Percentiles rank a stretch among this genome's conserved stretches.
Conservation (phyloP, 1,140 invertebrate genomes). For the Drosophila pseudoobscura region DNA sequence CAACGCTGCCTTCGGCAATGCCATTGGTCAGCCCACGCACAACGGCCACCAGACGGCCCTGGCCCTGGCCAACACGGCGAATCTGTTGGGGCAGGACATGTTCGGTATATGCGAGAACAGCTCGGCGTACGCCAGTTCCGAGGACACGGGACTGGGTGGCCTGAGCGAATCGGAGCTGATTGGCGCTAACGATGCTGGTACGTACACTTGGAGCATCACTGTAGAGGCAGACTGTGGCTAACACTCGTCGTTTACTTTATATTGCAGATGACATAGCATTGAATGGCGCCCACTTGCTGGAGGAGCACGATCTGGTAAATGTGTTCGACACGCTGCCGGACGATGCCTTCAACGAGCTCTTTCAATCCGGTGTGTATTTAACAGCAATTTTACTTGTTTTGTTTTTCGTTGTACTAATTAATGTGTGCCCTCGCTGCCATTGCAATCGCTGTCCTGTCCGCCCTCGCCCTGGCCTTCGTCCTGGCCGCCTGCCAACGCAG, state of each 20-base stretch:
- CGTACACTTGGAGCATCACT: slow-evolving; percentile 14
- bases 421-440: slow-evolving; percentile 59
- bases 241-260: slow-evolving; percentile 1
- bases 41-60: slow-evolving; percentile 1
- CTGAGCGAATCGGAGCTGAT: slow-evolving; percentile 85
- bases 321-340: slow-evolving; percentile 94
- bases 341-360: slow-evolving; percentile 95
- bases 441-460: slow-evolving; percentile 4
- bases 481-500: slow-evolving; percentile 80
- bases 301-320: slow-evolving; percentile 94
- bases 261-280: slow-evolving; percentile 82
- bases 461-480: slow-evolving; percentile 22
- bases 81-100: slow-evolving; percentile 72
- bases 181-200: slow-evolving; percentile 76
- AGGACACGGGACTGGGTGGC: slow-evolving; percentile 85
- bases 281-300: slow-evolving; percentile 85
- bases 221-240: no score
- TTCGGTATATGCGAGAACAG: slow-evolving; percentile 85
- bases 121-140: slow-evolving; percentile 85
- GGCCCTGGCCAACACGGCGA: slow-evolving; percentile 57
- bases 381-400: slow-evolving; percentile 62
- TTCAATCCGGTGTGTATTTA: slow-evolving; percentile 85
- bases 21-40: slow-evolving; percentile 48
- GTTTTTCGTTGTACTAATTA: slow-evolving; percentile 72
- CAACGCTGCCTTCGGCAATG: slow-evolving; percentile 65